Evolutionary conservation across 2,888 invertebrate genomes (phyloP), one percentile per base, ranked within the genome.

Genomic region (Falcaria lacertinaria): DNA sequence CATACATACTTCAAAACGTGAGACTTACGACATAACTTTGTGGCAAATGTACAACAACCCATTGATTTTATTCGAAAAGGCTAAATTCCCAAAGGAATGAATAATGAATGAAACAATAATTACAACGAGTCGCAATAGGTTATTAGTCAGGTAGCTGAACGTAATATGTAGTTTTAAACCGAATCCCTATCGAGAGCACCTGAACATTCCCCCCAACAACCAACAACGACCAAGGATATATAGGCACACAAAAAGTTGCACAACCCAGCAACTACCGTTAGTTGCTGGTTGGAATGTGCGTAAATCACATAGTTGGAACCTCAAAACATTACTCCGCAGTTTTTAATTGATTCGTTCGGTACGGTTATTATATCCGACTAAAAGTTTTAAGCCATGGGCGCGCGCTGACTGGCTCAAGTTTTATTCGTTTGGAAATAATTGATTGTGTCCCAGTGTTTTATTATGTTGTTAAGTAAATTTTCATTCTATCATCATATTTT

Each of bases 261-360:
- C 38, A 57, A 50, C 42, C 34, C 52, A 53, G 50, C 49, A 43
- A 54, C 50, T 51, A 41, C 57, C n/a, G 51, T 59, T 57, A 60
- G 54, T 52, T 48, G 48, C 52, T 50, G 58, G 57, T 58, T 58
- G 56, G 57, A 57, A 57, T 55, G 53, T 65, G 61, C 61, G 65
- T 76, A 76, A 75, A 77, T 77, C 73, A 75, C 64, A 57, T 60
- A 54, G 54, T 48, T 46, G 48, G 44, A 48, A 54, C 57, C 57
- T 57, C 60, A 53, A 52, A 72, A 75, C 69, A 70, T 75, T 61
- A 49, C 64, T 63, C 50, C 53, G 57, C 60, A 72, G 68, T 71
- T 75, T 74, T 76, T 75, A 75, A 78, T 74, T 74, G 71, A 77
- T 72, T 64, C 60, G 45, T 58, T 51, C 57, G 52, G 45, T 58